Conservation (phyloP, 2,888 invertebrate genomes). For the Eupsilia transversa region DNA sequence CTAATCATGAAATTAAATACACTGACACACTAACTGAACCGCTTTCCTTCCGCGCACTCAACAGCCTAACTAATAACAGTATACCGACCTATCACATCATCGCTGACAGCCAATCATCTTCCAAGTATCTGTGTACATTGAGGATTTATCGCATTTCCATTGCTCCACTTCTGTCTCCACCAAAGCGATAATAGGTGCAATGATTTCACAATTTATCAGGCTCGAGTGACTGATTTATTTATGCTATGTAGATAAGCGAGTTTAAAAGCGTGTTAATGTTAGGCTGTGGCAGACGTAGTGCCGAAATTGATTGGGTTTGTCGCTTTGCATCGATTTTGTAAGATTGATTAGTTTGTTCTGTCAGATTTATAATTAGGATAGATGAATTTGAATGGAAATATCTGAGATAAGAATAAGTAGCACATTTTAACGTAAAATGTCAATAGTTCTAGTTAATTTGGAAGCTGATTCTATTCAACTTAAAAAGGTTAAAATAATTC, state of each 20-base stretch:
- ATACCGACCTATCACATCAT: conserved; percentile 45
- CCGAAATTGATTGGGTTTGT: conserved; percentile 45
- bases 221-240: conserved; percentile 63
- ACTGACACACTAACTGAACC: conserved; percentile 26
- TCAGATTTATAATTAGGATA: conserved; percentile 4
- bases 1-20: conserved; percentile 40
- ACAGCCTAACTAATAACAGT: conserved; percentile 45
- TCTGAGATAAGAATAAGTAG: not conserved
- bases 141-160: conserved; percentile 60
- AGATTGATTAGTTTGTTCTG: conserved; percentile 27
- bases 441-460: not conserved
- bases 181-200: conserved; percentile 63
- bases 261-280: conserved; percentile 51
- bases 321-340: conserved; percentile 38
- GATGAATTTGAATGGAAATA: conserved; percentile 1
- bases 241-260: conserved; percentile 44
- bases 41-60: conserved; percentile 51
- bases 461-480: not conserved
- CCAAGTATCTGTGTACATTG: conserved; percentile 16
- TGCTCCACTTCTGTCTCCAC: conserved; percentile 65
- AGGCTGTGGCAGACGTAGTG: conserved; percentile 26
- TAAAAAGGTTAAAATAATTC: not conserved
- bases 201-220: conserved; percentile 62
- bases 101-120: conserved; percentile 56
- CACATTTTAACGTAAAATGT: not conserved